Conservation (phyloP, 1,140 invertebrate genomes). For the Odontomachus brunneus region DNA sequence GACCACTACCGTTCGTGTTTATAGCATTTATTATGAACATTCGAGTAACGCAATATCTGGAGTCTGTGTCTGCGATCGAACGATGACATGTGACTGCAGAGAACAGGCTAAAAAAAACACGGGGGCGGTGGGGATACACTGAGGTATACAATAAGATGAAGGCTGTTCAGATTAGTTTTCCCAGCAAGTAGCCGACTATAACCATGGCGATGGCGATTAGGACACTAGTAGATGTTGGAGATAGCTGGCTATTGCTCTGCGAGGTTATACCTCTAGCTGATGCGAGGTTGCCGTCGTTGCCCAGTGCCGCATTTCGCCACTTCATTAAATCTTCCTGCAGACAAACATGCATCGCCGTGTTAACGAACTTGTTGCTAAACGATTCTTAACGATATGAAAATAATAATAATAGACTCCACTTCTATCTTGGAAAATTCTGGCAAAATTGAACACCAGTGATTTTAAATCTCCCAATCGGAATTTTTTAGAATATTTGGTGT, state of each 20-base stretch:
- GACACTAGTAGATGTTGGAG: conserved; percentile 74
- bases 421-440: not conserved
- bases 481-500: not conserved
- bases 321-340: conserved; percentile 82
- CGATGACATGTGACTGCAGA: conserved; percentile 77
- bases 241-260: conserved; percentile 75
- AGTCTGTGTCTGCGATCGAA: conserved; percentile 62
- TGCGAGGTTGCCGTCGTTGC: conserved; percentile 76
- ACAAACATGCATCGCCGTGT: not conserved
- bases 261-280: conserved; percentile 75
- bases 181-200: conserved; percentile 82
- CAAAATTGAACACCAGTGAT: conserved; percentile 1
- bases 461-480: not conserved
- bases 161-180: conserved; percentile 84
- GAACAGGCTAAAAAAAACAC: conserved; percentile 80
- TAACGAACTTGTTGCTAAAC: not conserved
- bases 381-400: not conserved
- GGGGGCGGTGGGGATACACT: conserved; percentile 75
- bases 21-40: conserved; percentile 74
- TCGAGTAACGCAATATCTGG: conserved; percentile 68
- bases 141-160: conserved; percentile 75
- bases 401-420: no score
- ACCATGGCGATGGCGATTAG: conserved; percentile 81
- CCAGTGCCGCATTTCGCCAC: conserved; percentile 79
- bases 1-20: conserved; percentile 72